Evolutionary conservation across 2,797 vertebrate genomes (phyloP).

Genomic region (Acomys russatus): DNA sequence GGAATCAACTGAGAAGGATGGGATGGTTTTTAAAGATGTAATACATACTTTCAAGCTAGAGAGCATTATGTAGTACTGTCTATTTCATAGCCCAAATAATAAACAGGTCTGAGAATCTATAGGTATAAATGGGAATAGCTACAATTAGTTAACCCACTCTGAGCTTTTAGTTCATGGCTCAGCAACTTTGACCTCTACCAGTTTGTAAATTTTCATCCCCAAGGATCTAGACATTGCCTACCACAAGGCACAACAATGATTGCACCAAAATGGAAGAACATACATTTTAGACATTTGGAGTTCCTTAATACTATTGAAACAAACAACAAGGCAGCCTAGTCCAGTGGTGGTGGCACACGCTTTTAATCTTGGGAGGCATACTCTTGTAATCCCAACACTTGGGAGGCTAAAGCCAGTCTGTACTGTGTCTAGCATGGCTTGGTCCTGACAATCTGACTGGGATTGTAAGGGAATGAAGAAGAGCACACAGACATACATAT

Average conservation of each 20-base stretch:
- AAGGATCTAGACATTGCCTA: not conserved
- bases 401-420: not conserved
- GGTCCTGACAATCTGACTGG: not conserved
- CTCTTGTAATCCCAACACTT: not conserved
- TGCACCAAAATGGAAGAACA: slow-evolving; percentile 32
- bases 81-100: not conserved
- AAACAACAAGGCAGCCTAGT: too few species aligned
- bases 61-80: not conserved
- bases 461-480: not conserved
- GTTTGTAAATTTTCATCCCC: slow-evolving; percentile 47
- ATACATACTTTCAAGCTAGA: slow-evolving; percentile 40
- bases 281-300: slow-evolving; percentile 10
- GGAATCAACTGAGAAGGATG: slow-evolving; percentile 27
- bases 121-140: not conserved
- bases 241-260: slow-evolving; percentile 18
- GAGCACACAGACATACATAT: not conserved
- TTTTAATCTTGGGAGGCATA: not conserved
- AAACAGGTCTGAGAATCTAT: slow-evolving; percentile 48
- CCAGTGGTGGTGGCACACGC: not conserved
- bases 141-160: not conserved
- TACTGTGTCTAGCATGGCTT: not conserved
- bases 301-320: slow-evolving; percentile 47
- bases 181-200: slow-evolving; percentile 26
- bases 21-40: not conserved
- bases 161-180: slow-evolving; percentile 49